Evolutionary conservation across 2,113 vertebrate genomes (phyloP).

Genomic region (Tamias sibiricus): DNA sequence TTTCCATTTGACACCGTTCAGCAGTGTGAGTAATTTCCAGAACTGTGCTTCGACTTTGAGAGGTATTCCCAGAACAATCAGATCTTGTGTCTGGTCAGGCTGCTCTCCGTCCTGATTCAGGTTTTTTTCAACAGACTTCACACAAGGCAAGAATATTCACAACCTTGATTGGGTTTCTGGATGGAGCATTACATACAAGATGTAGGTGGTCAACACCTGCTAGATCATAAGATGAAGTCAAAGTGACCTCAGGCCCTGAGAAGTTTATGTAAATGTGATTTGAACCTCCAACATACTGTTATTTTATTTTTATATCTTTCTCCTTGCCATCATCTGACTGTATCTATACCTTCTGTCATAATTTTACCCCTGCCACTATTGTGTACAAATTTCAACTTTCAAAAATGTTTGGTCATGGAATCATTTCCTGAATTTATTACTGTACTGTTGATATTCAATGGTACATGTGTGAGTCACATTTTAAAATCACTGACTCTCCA

Average conservation of each 20-base stretch:
- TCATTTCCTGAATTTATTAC: constrained; percentile 10
- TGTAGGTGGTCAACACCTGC: background rate
- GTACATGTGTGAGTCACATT: background rate
- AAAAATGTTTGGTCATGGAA: background rate
- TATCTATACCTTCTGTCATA: background rate
- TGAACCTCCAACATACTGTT: background rate
- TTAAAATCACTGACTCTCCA: background rate
- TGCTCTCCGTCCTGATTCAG: background rate
- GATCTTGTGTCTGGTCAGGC: background rate
- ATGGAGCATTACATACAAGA: background rate
- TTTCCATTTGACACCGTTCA: background rate
- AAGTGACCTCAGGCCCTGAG: background rate
- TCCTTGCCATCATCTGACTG: background rate
- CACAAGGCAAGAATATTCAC: background rate
- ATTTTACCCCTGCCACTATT: background rate
- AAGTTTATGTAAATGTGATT: background rate
- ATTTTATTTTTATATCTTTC: background rate
- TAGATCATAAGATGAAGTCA: background rate
- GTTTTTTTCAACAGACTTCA: background rate
- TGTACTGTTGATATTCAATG: background rate
- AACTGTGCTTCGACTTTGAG: background rate
- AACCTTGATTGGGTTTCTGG: background rate
- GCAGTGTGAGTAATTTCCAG: background rate
- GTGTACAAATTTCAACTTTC: background rate
- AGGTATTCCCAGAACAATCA: background rate